Conservation (phyloP, 2,888 invertebrate genomes). For the Melolontha melolontha region DNA sequence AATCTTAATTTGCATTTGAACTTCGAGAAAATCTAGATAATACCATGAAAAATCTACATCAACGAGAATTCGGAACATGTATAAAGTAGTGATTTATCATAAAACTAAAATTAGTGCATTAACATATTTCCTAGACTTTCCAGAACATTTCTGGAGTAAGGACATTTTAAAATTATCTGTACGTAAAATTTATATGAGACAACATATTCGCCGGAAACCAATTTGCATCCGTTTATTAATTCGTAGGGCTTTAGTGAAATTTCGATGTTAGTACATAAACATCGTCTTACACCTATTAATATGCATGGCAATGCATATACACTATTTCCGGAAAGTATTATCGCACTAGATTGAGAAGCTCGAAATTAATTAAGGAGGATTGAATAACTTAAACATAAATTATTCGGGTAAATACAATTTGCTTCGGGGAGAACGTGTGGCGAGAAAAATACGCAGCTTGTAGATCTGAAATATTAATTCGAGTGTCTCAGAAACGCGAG, state of each 20-base stretch:
- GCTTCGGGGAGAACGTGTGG: neutral
- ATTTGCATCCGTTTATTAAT: constrained; percentile 24
- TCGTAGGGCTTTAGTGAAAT: neutral
- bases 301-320: constrained; percentile 11
- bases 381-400: constrained; percentile 16
- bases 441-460: constrained; percentile 7
- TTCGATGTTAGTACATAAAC: neutral
- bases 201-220: neutral
- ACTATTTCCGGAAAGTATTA: neutral
- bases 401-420: neutral
- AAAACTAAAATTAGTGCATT: too few relatives aligned
- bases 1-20: too few relatives aligned
- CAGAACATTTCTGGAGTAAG: too few relatives aligned
- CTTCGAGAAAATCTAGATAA: too few relatives aligned
- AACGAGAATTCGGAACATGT: too few relatives aligned
- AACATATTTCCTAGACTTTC: too few relatives aligned
- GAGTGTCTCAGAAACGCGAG: too few relatives aligned
- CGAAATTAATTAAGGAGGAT: constrained; percentile 15
- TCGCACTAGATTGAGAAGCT: neutral
- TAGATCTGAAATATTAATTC: constrained; percentile 13
- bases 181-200: too few relatives aligned
- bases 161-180: too few relatives aligned
- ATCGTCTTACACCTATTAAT: constrained; percentile 2
- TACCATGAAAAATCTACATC: too few relatives aligned
- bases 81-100: too few relatives aligned